A percentile compares a stretch with the other conserved stretches of the same genome.
Evolutionary conservation across 2,797 vertebrate species (phyloP).

Genomic region (Anguilla pacifica): DNA sequence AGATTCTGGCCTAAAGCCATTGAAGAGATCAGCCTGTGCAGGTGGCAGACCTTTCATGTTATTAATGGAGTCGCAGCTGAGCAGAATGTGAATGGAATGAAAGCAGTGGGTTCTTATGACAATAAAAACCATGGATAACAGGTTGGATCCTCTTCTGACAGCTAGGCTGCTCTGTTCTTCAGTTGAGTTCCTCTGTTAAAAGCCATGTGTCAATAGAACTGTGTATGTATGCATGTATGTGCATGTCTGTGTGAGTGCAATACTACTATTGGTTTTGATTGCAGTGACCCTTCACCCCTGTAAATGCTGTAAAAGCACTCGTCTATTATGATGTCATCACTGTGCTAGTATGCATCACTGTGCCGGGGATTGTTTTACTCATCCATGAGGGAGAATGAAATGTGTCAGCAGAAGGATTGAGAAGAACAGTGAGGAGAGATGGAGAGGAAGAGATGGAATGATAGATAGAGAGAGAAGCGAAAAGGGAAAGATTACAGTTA

Average conservation of each 20-base stretch:
- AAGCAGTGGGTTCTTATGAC: not conserved
- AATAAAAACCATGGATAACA: not conserved
- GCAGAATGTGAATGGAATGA: not conserved
- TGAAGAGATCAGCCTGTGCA: not conserved
- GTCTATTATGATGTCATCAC: slow-evolving; percentile 19
- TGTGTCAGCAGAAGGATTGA: slow-evolving; percentile 25
- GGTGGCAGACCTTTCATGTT: not conserved
- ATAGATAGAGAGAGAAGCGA: not conserved
- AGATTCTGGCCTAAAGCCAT: not conserved
- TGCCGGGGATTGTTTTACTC: not conserved
- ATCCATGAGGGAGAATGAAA: not conserved
- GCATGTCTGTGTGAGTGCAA: not conserved
- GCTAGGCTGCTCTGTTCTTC: not conserved
- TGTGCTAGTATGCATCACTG: slow-evolving; percentile 22
- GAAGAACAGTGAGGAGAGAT: not conserved
- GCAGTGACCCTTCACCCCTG: not conserved
- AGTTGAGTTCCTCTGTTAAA: not conserved
- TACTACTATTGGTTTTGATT: not conserved
- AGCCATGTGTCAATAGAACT: not conserved
- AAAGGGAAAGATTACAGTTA: not conserved
- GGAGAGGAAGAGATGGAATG: slow-evolving; percentile 26
- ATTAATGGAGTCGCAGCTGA: not conserved
- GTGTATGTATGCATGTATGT: not conserved
- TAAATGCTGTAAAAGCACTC: not conserved
- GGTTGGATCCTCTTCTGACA: not conserved